Percentiles rank a stretch among this genome's conserved stretches.
phyloP scores from a whole-genome alignment of 2,113 vertebrate species.

The Chaetops frenatus region DNA sequence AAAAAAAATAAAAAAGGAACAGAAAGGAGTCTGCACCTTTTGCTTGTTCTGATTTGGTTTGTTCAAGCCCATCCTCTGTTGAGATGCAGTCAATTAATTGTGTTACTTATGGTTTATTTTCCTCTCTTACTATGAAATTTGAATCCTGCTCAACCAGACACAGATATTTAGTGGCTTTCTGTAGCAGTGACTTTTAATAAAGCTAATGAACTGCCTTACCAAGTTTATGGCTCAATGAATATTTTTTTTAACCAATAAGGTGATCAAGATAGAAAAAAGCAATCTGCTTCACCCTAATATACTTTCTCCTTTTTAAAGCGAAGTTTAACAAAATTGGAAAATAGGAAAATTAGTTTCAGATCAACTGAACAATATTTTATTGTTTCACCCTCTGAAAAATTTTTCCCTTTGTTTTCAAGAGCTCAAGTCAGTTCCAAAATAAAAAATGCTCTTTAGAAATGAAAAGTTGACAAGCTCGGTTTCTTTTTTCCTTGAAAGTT shows the following conservation, averaged over 20 bases:
- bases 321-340: not conserved
- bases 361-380: not conserved
- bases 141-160: not conserved
- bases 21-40: not conserved
- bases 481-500: not conserved
- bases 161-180: not conserved
- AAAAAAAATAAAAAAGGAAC: not conserved
- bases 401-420: not conserved
- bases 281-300: not conserved
- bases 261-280: not conserved
- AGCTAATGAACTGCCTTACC: not conserved
- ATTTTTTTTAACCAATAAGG: not conserved
- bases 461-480: not conserved
- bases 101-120: not conserved
- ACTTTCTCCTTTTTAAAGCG: not conserved
- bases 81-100: not conserved
- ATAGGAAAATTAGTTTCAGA: not conserved
- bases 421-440: not conserved
- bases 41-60: not conserved
- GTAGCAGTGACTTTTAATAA: not conserved
- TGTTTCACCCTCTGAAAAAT: not conserved
- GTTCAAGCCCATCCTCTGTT: not conserved
- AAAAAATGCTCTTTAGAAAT: constrained; percentile 13
- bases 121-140: not conserved
- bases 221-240: not conserved